Percentiles rank a stretch among this genome's conserved stretches.
phyloP scores from a whole-genome alignment of 2,113 vertebrate genomes.

The Chrysemys picta region DNA sequence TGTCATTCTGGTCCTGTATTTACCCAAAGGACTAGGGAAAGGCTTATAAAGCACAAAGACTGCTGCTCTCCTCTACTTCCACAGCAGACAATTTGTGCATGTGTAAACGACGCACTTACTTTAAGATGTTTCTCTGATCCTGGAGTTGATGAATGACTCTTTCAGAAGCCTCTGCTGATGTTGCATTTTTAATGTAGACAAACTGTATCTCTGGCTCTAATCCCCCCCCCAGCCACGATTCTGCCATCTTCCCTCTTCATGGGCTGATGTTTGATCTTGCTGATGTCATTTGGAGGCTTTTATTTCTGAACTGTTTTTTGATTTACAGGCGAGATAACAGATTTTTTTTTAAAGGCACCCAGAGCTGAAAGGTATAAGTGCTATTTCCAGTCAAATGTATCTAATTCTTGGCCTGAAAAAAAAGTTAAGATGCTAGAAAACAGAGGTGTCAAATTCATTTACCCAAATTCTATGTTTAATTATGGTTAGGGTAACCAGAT shows the following conservation, averaged over 20 bases:
- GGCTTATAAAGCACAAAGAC: conserved; percentile 37
- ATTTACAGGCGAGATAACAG: conserved; percentile 57
- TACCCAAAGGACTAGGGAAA: conserved; percentile 24
- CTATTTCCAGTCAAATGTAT: not conserved
- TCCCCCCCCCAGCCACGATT: not conserved
- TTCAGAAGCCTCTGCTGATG: conserved; percentile 58
- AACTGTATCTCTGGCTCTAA: conserved; percentile 5
- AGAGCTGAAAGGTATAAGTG: conserved; percentile 2
- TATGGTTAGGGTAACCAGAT: not conserved
- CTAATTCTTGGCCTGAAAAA: conserved; percentile 14
- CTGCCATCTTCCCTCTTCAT: not conserved
- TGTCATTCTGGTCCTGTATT: conserved; percentile 18
- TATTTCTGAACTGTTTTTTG: conserved; percentile 53
- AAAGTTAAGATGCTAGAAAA: not conserved
- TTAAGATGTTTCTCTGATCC: conserved; percentile 59
- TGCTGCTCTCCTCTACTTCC: not conserved
- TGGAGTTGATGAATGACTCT: conserved; percentile 56
- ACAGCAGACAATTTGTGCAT: conserved; percentile 47
- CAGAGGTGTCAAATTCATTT: not conserved
- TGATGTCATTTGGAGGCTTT: conserved; percentile 41
- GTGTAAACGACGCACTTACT: conserved; percentile 41
- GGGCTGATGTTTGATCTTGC: conserved; percentile 49
- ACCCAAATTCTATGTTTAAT: not conserved
- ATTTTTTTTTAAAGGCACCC: not conserved
- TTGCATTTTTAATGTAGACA: conserved; percentile 63